Conservation (phyloP, 2,888 invertebrate genomes). For the Cryptophagus acutangulus region DNA sequence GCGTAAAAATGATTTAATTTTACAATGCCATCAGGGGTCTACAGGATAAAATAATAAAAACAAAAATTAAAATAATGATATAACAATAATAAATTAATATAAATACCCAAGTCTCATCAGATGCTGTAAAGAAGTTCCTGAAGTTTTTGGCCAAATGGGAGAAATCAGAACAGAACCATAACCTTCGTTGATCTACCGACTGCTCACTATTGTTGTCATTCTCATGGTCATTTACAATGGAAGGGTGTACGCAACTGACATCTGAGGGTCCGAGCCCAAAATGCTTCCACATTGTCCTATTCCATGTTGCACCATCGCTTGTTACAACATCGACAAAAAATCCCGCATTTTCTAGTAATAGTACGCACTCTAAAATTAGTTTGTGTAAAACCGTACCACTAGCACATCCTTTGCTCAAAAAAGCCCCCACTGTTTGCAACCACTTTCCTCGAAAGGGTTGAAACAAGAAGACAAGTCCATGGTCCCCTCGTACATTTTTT, state of each 20-base stretch:
- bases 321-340: slow-evolving; percentile 19
- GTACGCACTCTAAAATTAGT: slow-evolving; percentile 14
- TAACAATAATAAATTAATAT: too few relatives aligned
- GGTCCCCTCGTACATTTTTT: slow-evolving; percentile 13
- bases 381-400: slow-evolving; percentile 8
- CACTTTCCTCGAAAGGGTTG: slow-evolving; percentile 16
- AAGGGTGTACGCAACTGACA: neutral
- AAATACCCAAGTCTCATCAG: slow-evolving; percentile 7
- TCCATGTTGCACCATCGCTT: slow-evolving; percentile 21
- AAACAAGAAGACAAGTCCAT: slow-evolving; percentile 19
- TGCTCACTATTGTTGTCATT: too few relatives aligned
- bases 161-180: slow-evolving; percentile 30
- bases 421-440: slow-evolving; percentile 7
- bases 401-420: slow-evolving; percentile 15
- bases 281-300: slow-evolving; percentile 22
- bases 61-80: too few relatives aligned
- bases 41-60: too few relatives aligned
- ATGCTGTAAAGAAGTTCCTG: neutral
- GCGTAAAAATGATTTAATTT: too few relatives aligned
- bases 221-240: slow-evolving; percentile 1
- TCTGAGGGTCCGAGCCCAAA: slow-evolving; percentile 2
- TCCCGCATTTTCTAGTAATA: slow-evolving; percentile 18
- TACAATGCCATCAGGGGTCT: too few relatives aligned
- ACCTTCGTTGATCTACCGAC: too few relatives aligned
- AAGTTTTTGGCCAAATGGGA: slow-evolving; percentile 17